These are phyloP conservation scores for Dryadula phaetusa DNA, from an alignment of 2,888 invertebrate genomes.

Conservation along the genomic window DNA sequence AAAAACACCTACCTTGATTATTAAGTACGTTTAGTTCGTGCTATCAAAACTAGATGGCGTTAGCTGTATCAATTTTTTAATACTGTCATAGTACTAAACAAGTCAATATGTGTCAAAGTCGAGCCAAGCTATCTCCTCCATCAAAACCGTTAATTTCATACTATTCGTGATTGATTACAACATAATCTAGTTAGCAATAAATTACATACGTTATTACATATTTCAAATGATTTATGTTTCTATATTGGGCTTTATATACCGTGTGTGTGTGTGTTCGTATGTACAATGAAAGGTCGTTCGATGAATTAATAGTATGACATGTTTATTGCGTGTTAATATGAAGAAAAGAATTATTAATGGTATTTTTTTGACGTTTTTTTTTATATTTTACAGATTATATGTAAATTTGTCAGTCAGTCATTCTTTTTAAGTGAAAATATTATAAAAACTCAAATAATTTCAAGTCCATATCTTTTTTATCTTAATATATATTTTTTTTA, in stretches of 20 bases:
- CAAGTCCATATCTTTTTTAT: too few species aligned
- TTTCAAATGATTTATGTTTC: slow-evolving; percentile 13
- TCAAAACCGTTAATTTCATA: slow-evolving; percentile 56
- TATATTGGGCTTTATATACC: not conserved
- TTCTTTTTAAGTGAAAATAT: too few species aligned
- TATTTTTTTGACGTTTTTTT: too few species aligned
- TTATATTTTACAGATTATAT: too few species aligned
- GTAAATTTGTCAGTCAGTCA: too few species aligned
- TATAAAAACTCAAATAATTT: too few species aligned
- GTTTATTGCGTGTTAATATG: not conserved
- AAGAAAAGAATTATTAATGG: too few species aligned
- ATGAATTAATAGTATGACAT: not conserved
- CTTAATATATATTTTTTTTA: too few species aligned
- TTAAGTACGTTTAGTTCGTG: slow-evolving; percentile 51
- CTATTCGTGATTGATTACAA: slow-evolving; percentile 61
- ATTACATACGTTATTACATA: slow-evolving; percentile 37
- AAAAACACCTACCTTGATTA: too few species aligned
- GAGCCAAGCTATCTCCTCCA: slow-evolving; percentile 61
- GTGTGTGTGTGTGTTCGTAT: not conserved
- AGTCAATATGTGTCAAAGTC: slow-evolving; percentile 64
- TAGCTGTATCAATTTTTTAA: slow-evolving; percentile 50
- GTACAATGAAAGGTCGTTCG: not conserved
- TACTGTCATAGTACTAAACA: slow-evolving; percentile 11
- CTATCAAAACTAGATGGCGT: slow-evolving; percentile 63
- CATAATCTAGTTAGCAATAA: slow-evolving; percentile 57